Evolutionary conservation across 1,140 invertebrate genomes (phyloP).

Genomic region (Sipha flava): DNA sequence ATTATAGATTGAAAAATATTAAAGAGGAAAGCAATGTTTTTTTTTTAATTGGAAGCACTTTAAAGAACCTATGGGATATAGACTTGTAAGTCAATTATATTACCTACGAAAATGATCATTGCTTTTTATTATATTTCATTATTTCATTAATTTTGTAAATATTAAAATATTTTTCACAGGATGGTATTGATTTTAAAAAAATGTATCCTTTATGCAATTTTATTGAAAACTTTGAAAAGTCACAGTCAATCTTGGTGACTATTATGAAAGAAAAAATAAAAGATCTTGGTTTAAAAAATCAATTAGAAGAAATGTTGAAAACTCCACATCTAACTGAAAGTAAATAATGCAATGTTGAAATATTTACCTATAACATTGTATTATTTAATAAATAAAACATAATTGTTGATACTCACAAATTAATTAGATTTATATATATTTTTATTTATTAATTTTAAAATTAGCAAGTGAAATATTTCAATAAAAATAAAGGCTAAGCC

Average conservation of each 20-base stretch:
- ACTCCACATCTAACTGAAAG: not conserved
- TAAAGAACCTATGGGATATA: not conserved
- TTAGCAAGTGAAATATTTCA: too few species aligned
- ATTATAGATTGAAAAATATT: not conserved
- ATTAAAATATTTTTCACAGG: not conserved
- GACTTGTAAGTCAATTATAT: not conserved
- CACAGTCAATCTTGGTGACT: not conserved
- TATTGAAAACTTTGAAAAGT: not conserved
- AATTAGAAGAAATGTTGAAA: not conserved
- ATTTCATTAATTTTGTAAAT: too few species aligned
- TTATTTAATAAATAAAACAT: too few species aligned
- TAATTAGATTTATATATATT: too few species aligned
- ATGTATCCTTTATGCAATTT: not conserved
- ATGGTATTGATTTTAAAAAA: not conserved
- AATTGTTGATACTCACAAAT: too few species aligned
- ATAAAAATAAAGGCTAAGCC: too few species aligned
- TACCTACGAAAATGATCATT: too few species aligned
- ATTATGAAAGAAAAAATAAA: not conserved
- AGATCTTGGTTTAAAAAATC: too few species aligned
- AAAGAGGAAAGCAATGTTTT: not conserved
- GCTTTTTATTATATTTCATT: too few species aligned
- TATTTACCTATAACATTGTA: too few species aligned
- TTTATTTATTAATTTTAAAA: too few species aligned
- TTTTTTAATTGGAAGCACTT: not conserved
- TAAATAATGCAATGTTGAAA: too few species aligned